Conservation (phyloP, 2,797 vertebrate genomes). For the Anomalospiza imberbis region DNA sequence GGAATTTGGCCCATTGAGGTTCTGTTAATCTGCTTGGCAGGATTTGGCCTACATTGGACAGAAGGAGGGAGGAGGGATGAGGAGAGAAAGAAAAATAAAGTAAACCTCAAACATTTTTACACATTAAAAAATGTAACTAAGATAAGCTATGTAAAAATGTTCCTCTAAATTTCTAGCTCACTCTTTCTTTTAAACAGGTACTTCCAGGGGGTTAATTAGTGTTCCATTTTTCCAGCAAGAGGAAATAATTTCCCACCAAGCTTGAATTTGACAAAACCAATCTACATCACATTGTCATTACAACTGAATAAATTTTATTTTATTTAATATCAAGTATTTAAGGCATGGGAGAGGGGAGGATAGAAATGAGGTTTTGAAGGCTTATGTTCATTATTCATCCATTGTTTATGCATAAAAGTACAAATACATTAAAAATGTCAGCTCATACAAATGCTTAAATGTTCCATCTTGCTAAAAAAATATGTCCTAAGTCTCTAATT, state of each 20-base stretch:
- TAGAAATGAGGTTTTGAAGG: background rate
- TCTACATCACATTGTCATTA: background rate
- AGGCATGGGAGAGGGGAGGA: rapidly evolving
- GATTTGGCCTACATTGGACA: background rate
- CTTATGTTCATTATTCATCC: background rate
- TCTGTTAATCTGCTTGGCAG: slow-evolving; percentile 25
- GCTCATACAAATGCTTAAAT: background rate
- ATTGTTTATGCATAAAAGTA: background rate
- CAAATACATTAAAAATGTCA: background rate
- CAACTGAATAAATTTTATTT: background rate
- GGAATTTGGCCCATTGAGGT: slow-evolving; percentile 44
- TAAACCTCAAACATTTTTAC: background rate
- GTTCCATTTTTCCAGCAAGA: background rate
- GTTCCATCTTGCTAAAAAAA: background rate
- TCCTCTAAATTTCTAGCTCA: background rate
- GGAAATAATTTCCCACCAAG: background rate
- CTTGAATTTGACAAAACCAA: background rate
- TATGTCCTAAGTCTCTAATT: background rate
- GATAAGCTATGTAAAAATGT: background rate
- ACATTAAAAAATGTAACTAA: background rate
- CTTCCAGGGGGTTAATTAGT: slow-evolving; percentile 45
- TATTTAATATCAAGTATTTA: background rate
- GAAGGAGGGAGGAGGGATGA: background rate
- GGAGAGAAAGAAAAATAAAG: background rate
- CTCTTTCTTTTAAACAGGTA: background rate